Percentiles rank a stretch among this genome's conserved stretches.
These are phyloP conservation scores for Aquatica leii DNA, from an alignment of 2,888 invertebrate genomes.

Conservation along the genomic window DNA sequence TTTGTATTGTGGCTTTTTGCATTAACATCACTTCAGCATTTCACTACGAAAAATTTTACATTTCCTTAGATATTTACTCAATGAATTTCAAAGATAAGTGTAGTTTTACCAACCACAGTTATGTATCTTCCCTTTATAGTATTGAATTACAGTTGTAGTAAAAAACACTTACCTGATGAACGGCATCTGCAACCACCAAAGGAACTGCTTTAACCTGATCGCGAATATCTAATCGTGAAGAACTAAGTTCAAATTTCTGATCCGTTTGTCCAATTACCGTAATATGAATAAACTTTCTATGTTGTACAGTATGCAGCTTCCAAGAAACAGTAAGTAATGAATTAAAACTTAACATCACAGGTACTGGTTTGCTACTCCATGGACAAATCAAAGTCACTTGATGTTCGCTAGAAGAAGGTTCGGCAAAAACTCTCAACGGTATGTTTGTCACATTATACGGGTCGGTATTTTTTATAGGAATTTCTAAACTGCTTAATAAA, in stretches of 20 bases:
- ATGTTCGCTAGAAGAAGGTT: constrained; percentile 73
- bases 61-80: too few species aligned
- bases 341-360: constrained; percentile 79
- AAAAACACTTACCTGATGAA: constrained; percentile 54
- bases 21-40: too few species aligned
- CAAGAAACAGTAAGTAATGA: constrained; percentile 84
- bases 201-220: constrained; percentile 48
- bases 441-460: constrained; percentile 53
- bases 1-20: too few species aligned
- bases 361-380: constrained; percentile 78
- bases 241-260: constrained; percentile 48
- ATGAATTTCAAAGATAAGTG: too few species aligned
- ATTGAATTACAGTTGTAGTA: too few species aligned
- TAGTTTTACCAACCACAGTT: too few species aligned
- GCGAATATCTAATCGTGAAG: constrained; percentile 49
- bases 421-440: constrained; percentile 72
- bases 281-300: constrained; percentile 87
- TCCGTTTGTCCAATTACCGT: constrained; percentile 69
- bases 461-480: constrained; percentile 52
- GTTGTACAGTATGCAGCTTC: constrained; percentile 83
- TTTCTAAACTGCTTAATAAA: constrained; percentile 63
- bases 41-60: too few species aligned
- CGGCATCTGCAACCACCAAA: constrained; percentile 48
- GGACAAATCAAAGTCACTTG: constrained; percentile 71
- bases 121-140: too few species aligned